Conservation (phyloP, 2,888 invertebrate species). For the Orthonevra nobilis region DNA sequence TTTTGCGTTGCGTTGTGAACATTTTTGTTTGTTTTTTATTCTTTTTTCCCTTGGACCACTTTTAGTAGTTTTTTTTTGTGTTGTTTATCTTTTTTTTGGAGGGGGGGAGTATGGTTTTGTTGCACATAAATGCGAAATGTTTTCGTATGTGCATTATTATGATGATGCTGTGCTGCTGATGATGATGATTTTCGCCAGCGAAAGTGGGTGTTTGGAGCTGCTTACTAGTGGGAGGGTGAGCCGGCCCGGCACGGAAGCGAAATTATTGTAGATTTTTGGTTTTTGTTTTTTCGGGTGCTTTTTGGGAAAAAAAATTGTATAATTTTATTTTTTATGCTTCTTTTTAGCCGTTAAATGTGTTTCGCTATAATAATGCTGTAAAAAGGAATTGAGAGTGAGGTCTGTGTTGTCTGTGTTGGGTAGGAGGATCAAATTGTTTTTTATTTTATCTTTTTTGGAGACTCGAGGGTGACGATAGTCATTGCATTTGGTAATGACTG, state of each 20-base stretch:
- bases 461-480: constrained; percentile 47
- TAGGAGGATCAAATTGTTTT: background rate
- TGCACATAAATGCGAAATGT: constrained; percentile 75
- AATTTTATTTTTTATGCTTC: constrained; percentile 44
- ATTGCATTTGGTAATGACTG: constrained; percentile 67
- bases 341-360: constrained; percentile 66
- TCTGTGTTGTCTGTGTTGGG: background rate
- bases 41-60: too few relatives aligned
- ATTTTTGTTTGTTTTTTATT: constrained; percentile 60
- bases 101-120: too few relatives aligned
- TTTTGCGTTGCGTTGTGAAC: constrained; percentile 68
- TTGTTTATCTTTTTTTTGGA: constrained; percentile 62
- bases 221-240: constrained; percentile 26
- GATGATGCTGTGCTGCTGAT: constrained; percentile 62
- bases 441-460: constrained; percentile 4
- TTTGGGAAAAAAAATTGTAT: constrained; percentile 65
- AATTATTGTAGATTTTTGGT: constrained; percentile 64
- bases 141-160: constrained; percentile 77
- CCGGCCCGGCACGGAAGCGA: constrained; percentile 45
- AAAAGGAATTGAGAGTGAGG: constrained; percentile 52
- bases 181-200: constrained; percentile 20
- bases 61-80: constrained; percentile 62
- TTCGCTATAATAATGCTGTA: constrained; percentile 68
- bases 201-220: constrained; percentile 14
- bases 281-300: constrained; percentile 55